These are phyloP conservation scores for Volucella inanis DNA, from an alignment of 2,888 invertebrate genomes.

Conservation along the genomic window DNA sequence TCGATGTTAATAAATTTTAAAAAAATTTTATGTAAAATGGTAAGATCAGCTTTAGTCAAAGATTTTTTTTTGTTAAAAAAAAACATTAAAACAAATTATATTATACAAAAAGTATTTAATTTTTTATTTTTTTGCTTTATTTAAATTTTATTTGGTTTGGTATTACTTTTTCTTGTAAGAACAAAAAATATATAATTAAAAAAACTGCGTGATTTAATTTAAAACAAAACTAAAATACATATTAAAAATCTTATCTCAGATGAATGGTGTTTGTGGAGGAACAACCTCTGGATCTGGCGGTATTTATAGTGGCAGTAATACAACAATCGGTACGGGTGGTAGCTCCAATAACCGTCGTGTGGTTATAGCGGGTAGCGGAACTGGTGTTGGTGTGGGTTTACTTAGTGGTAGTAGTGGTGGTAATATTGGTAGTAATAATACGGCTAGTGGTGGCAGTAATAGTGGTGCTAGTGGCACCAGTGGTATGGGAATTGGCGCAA, in stretches of 20 bases:
- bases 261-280: slow-evolving; percentile 75
- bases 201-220: slow-evolving; percentile 67
- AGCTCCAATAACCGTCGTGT: slow-evolving; percentile 76
- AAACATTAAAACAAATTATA: slow-evolving; percentile 10
- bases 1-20: background rate
- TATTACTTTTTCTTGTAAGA: background rate
- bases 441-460: slow-evolving; percentile 70
- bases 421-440: slow-evolving; percentile 75
- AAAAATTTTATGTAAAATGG: background rate
- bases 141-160: too few relatives aligned
- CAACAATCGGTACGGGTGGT: slow-evolving; percentile 77
- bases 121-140: too few relatives aligned
- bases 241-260: slow-evolving; percentile 74
- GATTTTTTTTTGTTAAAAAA: background rate
- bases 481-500: slow-evolving; percentile 76
- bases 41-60: background rate
- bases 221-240: slow-evolving; percentile 64
- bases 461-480: slow-evolving; percentile 73
- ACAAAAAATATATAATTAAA: slow-evolving; percentile 23
- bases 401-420: slow-evolving; percentile 77
- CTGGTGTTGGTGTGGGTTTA: slow-evolving; percentile 77
- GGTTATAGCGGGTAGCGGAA: slow-evolving; percentile 76
- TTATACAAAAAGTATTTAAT: background rate
- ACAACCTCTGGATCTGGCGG: slow-evolving; percentile 76
- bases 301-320: slow-evolving; percentile 78